Percentiles rank a stretch among this genome's conserved stretches.
These are phyloP conservation scores for Centropristis striata DNA, from an alignment of 2,113 vertebrate species.

Conservation along the genomic window DNA sequence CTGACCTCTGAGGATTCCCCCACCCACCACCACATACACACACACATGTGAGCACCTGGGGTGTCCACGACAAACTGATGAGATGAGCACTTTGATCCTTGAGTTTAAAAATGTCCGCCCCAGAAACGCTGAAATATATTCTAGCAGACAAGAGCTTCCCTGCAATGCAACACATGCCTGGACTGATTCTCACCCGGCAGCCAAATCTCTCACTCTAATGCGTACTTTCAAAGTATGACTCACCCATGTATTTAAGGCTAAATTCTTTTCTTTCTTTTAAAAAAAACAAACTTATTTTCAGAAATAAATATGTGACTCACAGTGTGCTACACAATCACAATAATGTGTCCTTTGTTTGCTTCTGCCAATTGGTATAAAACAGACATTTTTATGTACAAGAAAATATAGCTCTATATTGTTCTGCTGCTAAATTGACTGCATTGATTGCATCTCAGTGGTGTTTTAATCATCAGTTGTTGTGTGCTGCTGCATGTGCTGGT, in stretches of 20 bases:
- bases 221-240: slow-evolving; percentile 38
- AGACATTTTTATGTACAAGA: slow-evolving; percentile 16
- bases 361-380: slow-evolving; percentile 27
- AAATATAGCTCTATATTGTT: slow-evolving; percentile 29
- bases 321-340: neutral
- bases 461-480: slow-evolving; percentile 61
- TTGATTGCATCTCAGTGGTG: slow-evolving; percentile 67
- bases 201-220: slow-evolving; percentile 32
- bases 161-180: slow-evolving; percentile 11
- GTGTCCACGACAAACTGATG: slow-evolving; percentile 47
- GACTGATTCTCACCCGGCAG: slow-evolving; percentile 10
- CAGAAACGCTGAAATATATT: slow-evolving; percentile 32
- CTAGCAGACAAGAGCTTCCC: slow-evolving; percentile 25
- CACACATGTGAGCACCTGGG: neutral
- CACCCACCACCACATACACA: neutral
- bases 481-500: slow-evolving; percentile 36
- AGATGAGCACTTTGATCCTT: slow-evolving; percentile 52
- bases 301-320: neutral
- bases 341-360: slow-evolving; percentile 18
- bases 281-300: neutral
- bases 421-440: slow-evolving; percentile 26
- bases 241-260: neutral
- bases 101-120: slow-evolving; percentile 53
- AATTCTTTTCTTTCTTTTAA: neutral
- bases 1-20: slow-evolving; percentile 36